Evolutionary conservation across 2,888 invertebrate species (phyloP), one percentile per base, ranked within the genome.

Genomic region (Drosophila histrio): DNA sequence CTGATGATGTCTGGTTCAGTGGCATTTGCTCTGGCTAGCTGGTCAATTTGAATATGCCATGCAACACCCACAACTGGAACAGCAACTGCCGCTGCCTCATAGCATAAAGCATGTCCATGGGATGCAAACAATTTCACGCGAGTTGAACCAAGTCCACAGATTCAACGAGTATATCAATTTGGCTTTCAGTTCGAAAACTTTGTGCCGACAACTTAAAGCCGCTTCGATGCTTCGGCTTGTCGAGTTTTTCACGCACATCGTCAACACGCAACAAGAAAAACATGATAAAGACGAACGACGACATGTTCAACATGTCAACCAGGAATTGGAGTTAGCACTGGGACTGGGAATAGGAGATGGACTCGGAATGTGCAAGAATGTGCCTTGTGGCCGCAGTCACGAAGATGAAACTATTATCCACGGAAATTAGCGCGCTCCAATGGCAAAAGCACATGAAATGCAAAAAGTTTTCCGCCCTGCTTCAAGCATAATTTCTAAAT

Each of bases 41-140:
- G 88, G 83, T 88, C 89, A 90, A 89, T 90, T 90, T 90, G 86
- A 82, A 78, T 89, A 77, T 82, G 87, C 77, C 81, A 74, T 59
- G 70, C 68, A 57, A 47, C 67, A 56, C 43, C 53, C 46, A 50
- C 49, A 59, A 50, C 67, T 63, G 63, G 57, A 65, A 61, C 63
- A 47, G 66, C 68, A 53, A 68, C 56, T 38, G 50, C 54, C 39
- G 4, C 44, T 53, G 53, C 46, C 46, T 53, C 61, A 60, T 67
- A 54, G 69, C 73, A 83, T 74, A 76, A 83, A 79, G 59, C 69
- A 79, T 73, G 58, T 47, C 41, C 59, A 26, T 34, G 41, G 34
- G 50, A 59, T 56, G 77, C 77, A 74, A 73, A 68, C 77, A 77
- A 77, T 84, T 77, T 77, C 72, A 67, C 60, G 73, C 72, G 36